Base-by-base conservation (phyloP, 2,888 invertebrate genomes). In the Lepidochrysops patricia region DNA sequence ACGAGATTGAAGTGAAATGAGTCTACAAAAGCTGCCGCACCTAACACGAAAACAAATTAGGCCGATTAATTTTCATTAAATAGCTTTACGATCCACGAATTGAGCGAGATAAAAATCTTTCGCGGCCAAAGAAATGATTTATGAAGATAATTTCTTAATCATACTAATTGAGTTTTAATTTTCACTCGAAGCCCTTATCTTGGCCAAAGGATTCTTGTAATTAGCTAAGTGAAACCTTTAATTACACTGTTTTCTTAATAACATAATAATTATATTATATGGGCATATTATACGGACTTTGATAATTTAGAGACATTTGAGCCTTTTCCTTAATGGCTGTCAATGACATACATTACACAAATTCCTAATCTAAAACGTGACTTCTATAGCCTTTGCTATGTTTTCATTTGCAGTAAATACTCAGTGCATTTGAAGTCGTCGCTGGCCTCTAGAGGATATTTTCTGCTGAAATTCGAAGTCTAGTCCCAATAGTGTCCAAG, bases 131-230 rank as follows among this genome's bases (percentile, higher is more conserved):
- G 26, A 50, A 50, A 50, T 50, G 50, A 26, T 50, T 43, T 43
- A 26, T 26, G n/a, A 50, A 13, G 50, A 50, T 25, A 50, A 50
- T 50, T 50, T 50, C 13, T 26, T 26, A 50, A 50, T 50, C 50
- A 50, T 26, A 26, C 50, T 50, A 50, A 50, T 50, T 50, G 50
- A 50, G 25, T 50, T 50, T 50, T 50, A 50, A 50, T 50, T 50
- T 50, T 50, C 19, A 43, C 43, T 43, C 19, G 7, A 29, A 29
- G 26, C 25, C 25, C 50, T 50, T 26, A 50, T 50, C 50, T 26
- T n/a, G 26, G 50, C 19, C 43, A 43, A 43, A 43, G 43, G 19
- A 43, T 43, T 43, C 43, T 43, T 12, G 43, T 23, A 43, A 43
- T 43, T 43, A 23, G 43, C 12, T 43, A 43, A 43, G 43, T 23